Base-by-base conservation (phyloP, 2,888 invertebrate species). In the Tubulanus polymorphus region DNA sequence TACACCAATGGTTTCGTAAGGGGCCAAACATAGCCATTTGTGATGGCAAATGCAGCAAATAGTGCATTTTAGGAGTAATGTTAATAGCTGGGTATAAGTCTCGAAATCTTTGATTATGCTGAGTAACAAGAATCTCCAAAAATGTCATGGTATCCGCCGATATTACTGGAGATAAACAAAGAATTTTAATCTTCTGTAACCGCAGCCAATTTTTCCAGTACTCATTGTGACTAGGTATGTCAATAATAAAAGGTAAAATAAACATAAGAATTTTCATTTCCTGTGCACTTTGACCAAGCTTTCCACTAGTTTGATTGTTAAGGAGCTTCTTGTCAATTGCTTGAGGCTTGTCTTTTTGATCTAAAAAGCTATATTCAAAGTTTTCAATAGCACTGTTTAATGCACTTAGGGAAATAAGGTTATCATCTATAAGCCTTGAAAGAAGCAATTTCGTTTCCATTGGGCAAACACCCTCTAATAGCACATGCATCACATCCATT, bases 21-120 rank as follows among this genome's bases (percentile, higher is more conserved):
- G 62, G 63, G 10, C 63, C 62, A 58, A 58, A 64, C 23, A 32
- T 12, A 10, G 23, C 18, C 37, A 65, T 54, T 50, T 65, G 65
- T n/a, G 47, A 29, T n/a, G 61, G 59, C 12, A 63, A 54, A 54
- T 65, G 65, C 12, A 46, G 28, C 23, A 59, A 25, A 45, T 56
- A 63, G 48, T 64, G 63, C 37, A 62, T 35, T 54, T 63, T 64
- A 25, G 61, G 62, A 29, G 50, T 56, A 18, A 59, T 48, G 28
- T 29, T 18, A 15, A 35, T 35, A 3, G 50, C 23, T 37, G 63
- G 62, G 45, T 56, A 58, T 8, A 60, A 49, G 2, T 47, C 27
- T 48, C 46, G 53, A 45, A 58, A 60, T 3, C 3, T 29, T n/a
- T 6, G 2, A 26, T 51, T 5, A 20, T 51, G 41, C 20, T 3